Evolutionary conservation across 2,797 vertebrate species (phyloP).

Genomic region (Coluber constrictor): DNA sequence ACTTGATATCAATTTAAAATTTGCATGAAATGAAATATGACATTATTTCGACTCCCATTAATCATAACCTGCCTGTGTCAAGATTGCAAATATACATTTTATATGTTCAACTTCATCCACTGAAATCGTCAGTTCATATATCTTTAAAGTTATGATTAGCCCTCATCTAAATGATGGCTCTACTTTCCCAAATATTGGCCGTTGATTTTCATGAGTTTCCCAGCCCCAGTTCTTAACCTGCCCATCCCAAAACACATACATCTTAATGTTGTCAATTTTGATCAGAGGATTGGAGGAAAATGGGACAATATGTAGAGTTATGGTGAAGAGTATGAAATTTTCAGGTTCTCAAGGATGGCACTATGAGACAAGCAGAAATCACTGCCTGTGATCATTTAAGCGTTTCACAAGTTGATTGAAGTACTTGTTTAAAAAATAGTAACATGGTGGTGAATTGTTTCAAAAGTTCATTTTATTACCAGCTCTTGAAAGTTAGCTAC

Average conservation of each 20-base stretch:
- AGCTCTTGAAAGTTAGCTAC: not conserved
- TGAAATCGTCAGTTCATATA: not conserved
- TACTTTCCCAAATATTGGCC: not conserved
- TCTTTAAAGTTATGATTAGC: not conserved
- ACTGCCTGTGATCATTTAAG: too few species aligned
- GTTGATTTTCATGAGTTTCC: not conserved
- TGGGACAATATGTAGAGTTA: too few species aligned
- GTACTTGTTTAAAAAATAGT: too few species aligned
- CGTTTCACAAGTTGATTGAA: too few species aligned
- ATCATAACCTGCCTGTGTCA: not conserved
- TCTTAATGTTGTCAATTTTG: not conserved
- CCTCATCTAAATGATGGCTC: not conserved
- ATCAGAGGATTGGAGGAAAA: not conserved
- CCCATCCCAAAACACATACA: not conserved
- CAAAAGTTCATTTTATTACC: too few species aligned
- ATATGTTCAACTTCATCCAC: not conserved
- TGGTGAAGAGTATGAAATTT: too few species aligned
- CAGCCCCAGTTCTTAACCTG: not conserved
- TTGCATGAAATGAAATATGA: not conserved
- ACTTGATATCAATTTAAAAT: not conserved
- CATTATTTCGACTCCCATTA: not conserved
- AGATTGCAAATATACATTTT: not conserved
- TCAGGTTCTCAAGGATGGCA: too few species aligned
- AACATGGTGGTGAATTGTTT: too few species aligned
- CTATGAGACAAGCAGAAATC: too few species aligned